Conservation (phyloP, 1,140 invertebrate genomes). For the Megalopta genalis region DNA sequence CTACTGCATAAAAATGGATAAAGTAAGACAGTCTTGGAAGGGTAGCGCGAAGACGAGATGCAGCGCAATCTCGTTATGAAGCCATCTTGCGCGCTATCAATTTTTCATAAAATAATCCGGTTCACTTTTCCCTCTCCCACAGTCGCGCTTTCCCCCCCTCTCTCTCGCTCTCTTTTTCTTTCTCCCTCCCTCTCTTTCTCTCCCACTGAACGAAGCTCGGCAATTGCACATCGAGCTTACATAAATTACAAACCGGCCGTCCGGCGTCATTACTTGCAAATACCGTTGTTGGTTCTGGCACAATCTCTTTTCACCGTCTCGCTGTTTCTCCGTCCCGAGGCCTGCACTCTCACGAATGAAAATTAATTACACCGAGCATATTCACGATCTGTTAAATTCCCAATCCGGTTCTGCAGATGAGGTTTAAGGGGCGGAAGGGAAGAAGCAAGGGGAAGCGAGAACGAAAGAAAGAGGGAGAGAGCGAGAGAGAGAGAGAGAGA, state of each 20-base stretch:
- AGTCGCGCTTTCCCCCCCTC: no score
- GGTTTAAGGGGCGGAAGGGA: not conserved
- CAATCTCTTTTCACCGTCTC: not conserved
- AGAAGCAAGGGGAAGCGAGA: no score
- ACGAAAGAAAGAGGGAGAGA: no score
- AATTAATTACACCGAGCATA: conserved; percentile 38
- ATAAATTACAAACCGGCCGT: not conserved
- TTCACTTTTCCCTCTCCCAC: no score
- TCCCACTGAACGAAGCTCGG: not conserved
- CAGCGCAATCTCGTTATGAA: no score
- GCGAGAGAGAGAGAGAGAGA: not conserved
- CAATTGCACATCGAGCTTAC: not conserved
- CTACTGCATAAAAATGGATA: no score
- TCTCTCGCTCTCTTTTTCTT: no score
- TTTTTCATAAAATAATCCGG: no score
- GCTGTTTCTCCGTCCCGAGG: not conserved
- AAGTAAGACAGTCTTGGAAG: no score
- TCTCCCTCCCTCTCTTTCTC: no score
- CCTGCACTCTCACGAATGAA: conserved; percentile 1
- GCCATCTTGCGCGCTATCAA: no score
- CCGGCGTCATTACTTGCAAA: not conserved
- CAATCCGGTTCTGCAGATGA: not conserved
- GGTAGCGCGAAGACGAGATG: no score
- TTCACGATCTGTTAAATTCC: conserved; percentile 32
- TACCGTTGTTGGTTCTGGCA: not conserved